These are phyloP conservation scores for Antechinus flavipes DNA, from an alignment of 2,113 vertebrate genomes.

Conservation along the genomic window DNA sequence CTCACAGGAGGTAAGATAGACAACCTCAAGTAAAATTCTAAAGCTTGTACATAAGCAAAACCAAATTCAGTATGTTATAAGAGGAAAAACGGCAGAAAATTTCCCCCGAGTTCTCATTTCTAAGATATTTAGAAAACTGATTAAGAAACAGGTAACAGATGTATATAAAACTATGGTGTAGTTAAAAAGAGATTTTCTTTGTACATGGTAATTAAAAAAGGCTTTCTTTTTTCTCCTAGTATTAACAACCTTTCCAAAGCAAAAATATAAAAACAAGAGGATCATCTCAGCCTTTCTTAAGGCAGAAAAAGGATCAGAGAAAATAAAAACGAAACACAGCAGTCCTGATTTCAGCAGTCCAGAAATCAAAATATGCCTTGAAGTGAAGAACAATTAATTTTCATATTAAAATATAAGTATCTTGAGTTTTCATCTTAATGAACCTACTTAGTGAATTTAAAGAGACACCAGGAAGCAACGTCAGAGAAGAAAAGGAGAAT, in stretches of 20 bases:
- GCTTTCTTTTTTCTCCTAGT: not conserved
- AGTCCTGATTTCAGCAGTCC: not conserved
- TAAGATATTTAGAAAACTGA: not conserved
- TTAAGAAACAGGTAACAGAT: not conserved
- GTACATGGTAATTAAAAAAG: not conserved
- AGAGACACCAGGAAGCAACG: not conserved
- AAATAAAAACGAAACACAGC: too few relatives aligned
- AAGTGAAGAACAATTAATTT: not conserved
- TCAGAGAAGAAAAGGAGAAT: not conserved
- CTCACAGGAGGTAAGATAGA: not conserved
- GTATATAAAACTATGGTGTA: not conserved
- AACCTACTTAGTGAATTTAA: not conserved
- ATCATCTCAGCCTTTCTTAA: not conserved
- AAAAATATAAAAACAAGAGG: not conserved
- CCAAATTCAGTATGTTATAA: not conserved
- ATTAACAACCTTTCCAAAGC: not conserved
- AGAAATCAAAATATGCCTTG: not conserved
- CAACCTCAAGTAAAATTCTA: not conserved
- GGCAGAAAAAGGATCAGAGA: not conserved
- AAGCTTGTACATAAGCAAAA: not conserved
- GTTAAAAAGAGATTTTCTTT: not conserved
- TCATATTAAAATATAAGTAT: not conserved
- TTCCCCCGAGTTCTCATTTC: not conserved
- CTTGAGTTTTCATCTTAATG: not conserved
- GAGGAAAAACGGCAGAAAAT: not conserved